A percentile compares a stretch with the other conserved stretches of the same genome.
These are phyloP conservation scores for Rhea americana DNA, from an alignment of 2,113 vertebrate species.

Conservation along the genomic window DNA sequence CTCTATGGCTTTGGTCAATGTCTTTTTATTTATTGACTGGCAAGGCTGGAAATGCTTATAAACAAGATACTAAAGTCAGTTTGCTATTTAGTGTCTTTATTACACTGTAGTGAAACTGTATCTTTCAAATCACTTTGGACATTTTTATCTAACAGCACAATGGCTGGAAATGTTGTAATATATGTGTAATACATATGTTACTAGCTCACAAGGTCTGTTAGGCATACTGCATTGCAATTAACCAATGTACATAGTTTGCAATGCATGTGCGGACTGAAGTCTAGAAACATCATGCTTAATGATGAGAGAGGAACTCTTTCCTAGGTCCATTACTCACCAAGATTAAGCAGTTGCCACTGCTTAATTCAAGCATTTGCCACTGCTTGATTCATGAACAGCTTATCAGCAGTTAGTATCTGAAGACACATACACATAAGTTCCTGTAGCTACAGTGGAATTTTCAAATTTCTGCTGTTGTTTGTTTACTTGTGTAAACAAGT, in stretches of 20 bases:
- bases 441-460: neutral
- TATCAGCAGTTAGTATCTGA: neutral
- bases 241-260: neutral
- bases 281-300: neutral
- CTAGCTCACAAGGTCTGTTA: neutral
- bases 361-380: too few relatives aligned
- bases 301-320: neutral
- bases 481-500: too few relatives aligned
- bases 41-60: neutral
- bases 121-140: neutral
- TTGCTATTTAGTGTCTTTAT: neutral
- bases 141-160: neutral
- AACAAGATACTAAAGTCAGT: neutral
- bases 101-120: neutral
- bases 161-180: neutral
- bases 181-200: neutral
- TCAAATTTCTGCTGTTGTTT: neutral
- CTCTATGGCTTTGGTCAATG: neutral
- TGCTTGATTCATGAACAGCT: neutral
- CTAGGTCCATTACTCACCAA: neutral
- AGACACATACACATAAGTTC: neutral
- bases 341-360: neutral
- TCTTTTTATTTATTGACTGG: neutral
- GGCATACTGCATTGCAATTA: neutral
- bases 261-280: neutral